Conservation (phyloP, 1,140 invertebrate species). For the Trichogramma pretiosum region DNA sequence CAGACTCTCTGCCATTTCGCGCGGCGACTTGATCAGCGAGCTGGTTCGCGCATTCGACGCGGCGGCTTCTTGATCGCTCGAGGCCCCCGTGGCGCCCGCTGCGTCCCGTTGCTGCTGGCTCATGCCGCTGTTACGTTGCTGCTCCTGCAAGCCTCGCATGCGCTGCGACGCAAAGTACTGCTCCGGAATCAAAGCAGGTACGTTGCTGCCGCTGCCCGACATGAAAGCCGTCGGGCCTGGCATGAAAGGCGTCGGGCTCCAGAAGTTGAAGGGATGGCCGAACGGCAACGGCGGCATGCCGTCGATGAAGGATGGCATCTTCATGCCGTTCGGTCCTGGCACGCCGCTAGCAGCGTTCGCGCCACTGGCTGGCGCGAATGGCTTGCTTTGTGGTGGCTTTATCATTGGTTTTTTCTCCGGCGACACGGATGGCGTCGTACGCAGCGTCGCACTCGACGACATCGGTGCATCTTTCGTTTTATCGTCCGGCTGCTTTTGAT, state of each 20-base stretch:
- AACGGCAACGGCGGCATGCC: conserved; percentile 51
- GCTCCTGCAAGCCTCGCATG: conserved; percentile 69
- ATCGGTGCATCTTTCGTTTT: conserved; percentile 41
- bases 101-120: conserved; percentile 26
- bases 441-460: conserved; percentile 40
- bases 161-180: conserved; percentile 72
- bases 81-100: conserved; percentile 18
- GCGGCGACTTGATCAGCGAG: conserved; percentile 44
- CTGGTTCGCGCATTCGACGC: conserved; percentile 29
- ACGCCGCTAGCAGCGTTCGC: conserved; percentile 31
- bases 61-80: conserved; percentile 2
- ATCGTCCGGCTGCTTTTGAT: conserved; percentile 43
- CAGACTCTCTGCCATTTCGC: conserved; percentile 53
- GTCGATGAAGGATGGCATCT: conserved; percentile 52
- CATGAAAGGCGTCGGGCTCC: conserved; percentile 57
- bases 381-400: conserved; percentile 36
- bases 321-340: conserved; percentile 56
- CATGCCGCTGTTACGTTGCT: conserved; percentile 41
- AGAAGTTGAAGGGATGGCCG: conserved; percentile 50
- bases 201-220: conserved; percentile 37
- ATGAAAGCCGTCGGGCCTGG: conserved; percentile 53
- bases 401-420: conserved; percentile 43
- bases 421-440: conserved; percentile 32
- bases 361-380: conserved; percentile 50
- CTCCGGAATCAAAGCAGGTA: conserved; percentile 49